These are phyloP conservation scores for Drosophila sulfurigaster DNA, from an alignment of 1,140 invertebrate genomes.

Conservation along the genomic window DNA sequence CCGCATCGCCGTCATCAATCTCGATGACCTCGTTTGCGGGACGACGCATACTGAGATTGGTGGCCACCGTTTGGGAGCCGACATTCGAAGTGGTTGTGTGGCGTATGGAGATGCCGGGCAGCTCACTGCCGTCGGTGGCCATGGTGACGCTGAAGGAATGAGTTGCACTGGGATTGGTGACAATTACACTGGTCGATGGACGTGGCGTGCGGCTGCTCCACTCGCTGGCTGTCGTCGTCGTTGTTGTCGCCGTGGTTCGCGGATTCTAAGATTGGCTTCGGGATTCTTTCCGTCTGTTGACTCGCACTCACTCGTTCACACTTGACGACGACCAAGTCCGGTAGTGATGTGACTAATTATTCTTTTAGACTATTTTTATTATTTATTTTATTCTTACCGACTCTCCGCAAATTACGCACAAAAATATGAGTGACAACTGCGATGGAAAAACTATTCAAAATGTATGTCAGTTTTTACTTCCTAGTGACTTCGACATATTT, in stretches of 20 bases:
- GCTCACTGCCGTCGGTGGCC: slow-evolving; percentile 69
- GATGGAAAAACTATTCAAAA: no score
- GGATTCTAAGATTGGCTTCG: slow-evolving; percentile 16
- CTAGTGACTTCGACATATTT: no score
- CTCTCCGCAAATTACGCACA: no score
- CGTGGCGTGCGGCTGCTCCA: slow-evolving; percentile 39
- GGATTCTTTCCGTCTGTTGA: slow-evolving; percentile 27
- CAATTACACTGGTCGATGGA: slow-evolving; percentile 71
- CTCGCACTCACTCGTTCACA: slow-evolving; percentile 15
- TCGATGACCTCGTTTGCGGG: slow-evolving; percentile 67
- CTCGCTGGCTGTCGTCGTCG: slow-evolving; percentile 16
- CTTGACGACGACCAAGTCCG: slow-evolving; percentile 37
- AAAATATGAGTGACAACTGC: no score
- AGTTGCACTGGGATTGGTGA: slow-evolving; percentile 73
- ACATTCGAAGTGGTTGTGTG: slow-evolving; percentile 67
- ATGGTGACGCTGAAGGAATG: slow-evolving; percentile 73
- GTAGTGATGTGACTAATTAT: no score
- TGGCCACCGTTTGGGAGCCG: slow-evolving; percentile 72
- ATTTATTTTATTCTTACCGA: no score
- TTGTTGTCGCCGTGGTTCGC: slow-evolving; percentile 2
- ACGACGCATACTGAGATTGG: slow-evolving; percentile 72
- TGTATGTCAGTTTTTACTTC: no score
- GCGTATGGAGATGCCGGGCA: slow-evolving; percentile 68
- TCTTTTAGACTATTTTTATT: no score
- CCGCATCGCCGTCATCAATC: slow-evolving; percentile 71